Conservation (phyloP, 2,888 invertebrate genomes). For the Phyllotreta cruciferae region DNA sequence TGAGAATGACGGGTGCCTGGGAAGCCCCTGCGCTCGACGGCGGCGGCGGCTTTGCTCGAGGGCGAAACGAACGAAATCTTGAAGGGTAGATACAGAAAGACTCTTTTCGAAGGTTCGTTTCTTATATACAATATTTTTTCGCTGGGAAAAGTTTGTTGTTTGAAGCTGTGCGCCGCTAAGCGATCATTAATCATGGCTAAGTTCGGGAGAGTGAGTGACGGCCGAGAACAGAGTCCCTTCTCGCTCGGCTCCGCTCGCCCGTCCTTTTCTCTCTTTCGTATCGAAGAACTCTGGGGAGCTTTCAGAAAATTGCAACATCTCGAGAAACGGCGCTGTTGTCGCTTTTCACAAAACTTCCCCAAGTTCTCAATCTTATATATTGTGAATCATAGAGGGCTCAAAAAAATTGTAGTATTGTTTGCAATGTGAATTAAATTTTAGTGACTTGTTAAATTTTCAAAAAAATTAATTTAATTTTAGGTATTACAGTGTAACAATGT, state of each 20-base stretch:
- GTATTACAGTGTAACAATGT: too few species aligned
- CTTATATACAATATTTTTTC: constrained; percentile 63
- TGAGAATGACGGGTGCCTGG: constrained; percentile 37
- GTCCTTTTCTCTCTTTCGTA: constrained; percentile 38
- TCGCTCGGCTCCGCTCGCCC: constrained; percentile 28
- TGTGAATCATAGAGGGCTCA: too few species aligned
- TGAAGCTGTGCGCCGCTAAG: constrained; percentile 65
- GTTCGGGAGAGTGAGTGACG: constrained; percentile 64
- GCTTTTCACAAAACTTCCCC: neutral
- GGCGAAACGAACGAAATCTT: constrained; percentile 58
- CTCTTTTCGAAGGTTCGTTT: constrained; percentile 61
- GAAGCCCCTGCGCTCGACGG: constrained; percentile 6
- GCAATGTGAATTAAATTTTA: too few species aligned
- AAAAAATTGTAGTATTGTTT: too few species aligned
- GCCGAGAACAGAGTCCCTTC: constrained; percentile 54
- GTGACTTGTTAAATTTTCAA: too few species aligned
- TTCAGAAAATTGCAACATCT: constrained; percentile 62
- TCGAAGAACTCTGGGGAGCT: constrained; percentile 60
- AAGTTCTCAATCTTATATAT: too few species aligned
- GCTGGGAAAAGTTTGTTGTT: constrained; percentile 72
- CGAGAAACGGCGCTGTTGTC: constrained; percentile 42
- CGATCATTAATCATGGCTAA: constrained; percentile 66
- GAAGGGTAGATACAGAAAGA: constrained; percentile 62
- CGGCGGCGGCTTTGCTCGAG: constrained; percentile 33
- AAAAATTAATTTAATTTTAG: too few species aligned